These are phyloP conservation scores for Saturnia japonica DNA, from an alignment of 2,888 invertebrate species.

Conservation along the genomic window DNA sequence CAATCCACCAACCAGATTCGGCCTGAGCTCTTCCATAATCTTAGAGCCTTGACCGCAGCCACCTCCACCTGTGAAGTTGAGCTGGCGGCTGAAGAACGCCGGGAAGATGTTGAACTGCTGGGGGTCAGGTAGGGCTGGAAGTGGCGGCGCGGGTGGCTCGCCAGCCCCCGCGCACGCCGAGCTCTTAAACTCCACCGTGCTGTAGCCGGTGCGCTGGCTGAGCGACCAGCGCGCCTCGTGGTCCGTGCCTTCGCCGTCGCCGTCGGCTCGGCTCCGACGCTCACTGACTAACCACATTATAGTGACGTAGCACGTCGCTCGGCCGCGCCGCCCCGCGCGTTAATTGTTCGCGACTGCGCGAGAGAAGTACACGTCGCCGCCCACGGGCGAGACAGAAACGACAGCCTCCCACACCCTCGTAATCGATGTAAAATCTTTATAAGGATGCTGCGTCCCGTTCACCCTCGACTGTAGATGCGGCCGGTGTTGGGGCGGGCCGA, in stretches of 20 bases:
- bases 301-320: constrained; percentile 73
- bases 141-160: constrained; percentile 79
- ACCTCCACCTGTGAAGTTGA: constrained; percentile 89
- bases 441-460: constrained; percentile 75
- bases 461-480: constrained; percentile 40
- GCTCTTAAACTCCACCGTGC: constrained; percentile 93
- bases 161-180: constrained; percentile 85
- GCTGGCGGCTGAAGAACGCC: constrained; percentile 93
- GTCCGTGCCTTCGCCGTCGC: constrained; percentile 73
- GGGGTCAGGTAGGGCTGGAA: constrained; percentile 83
- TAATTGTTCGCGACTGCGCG: constrained; percentile 81
- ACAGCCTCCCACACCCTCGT: constrained; percentile 68
- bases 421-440: constrained; percentile 76
- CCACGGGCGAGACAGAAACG: constrained; percentile 71
- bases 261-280: constrained; percentile 83
- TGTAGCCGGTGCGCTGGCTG: constrained; percentile 81
- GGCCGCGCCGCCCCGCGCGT: constrained; percentile 72
- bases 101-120: constrained; percentile 96
- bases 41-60: constrained; percentile 87
- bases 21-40: constrained; percentile 93
- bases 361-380: constrained; percentile 66
- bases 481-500: constrained; percentile 49
- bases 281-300: constrained; percentile 86
- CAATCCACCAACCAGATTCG: constrained; percentile 90
- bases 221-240: constrained; percentile 76